Percentiles rank a stretch among this genome's conserved stretches.
phyloP scores from a whole-genome alignment of 2,113 vertebrate genomes.

The Acanthisitta chloris region DNA sequence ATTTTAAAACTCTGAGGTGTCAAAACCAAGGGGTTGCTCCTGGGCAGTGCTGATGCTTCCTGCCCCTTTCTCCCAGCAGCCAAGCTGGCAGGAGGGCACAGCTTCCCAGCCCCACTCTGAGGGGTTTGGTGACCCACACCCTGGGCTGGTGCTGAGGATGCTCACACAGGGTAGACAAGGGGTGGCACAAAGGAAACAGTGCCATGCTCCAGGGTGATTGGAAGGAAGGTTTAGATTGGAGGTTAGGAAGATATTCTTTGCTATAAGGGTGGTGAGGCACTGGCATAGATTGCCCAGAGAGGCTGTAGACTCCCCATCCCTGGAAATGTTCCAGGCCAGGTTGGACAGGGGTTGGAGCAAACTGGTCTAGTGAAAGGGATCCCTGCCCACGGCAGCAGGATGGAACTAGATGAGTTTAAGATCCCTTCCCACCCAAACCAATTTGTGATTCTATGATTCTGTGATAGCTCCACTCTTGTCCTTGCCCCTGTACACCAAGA shows the following conservation, averaged over 20 bases:
- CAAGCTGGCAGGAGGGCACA: rapidly evolving
- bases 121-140: rapidly evolving
- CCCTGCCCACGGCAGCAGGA: background rate
- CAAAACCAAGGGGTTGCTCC: background rate
- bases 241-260: background rate
- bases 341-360: background rate
- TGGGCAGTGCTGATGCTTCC: background rate
- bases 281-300: background rate
- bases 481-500: background rate
- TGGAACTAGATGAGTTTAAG: background rate
- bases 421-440: background rate
- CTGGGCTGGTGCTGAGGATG: background rate
- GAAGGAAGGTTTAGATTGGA: background rate
- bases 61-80: background rate
- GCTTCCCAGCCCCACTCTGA: background rate
- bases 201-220: rapidly evolving
- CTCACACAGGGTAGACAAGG: background rate
- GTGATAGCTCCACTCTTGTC: rapidly evolving
- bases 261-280: background rate
- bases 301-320: background rate
- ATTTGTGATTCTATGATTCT: background rate
- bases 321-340: background rate
- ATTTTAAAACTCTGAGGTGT: background rate
- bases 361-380: background rate
- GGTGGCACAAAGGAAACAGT: background rate